These are phyloP conservation scores for Theristicus caerulescens DNA, from an alignment of 2,113 vertebrate genomes.

Conservation along the genomic window DNA sequence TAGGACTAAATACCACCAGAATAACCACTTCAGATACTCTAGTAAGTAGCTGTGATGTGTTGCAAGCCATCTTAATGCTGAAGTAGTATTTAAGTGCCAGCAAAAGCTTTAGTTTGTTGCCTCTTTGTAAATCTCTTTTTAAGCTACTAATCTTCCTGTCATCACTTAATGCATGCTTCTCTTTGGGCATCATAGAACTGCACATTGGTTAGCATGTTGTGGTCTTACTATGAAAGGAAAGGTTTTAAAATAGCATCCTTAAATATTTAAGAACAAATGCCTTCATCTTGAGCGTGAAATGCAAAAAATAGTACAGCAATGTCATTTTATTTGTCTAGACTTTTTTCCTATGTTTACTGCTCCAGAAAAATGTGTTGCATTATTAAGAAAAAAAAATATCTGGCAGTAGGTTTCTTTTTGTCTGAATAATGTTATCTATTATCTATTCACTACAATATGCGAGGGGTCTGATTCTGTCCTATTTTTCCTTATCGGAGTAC, in stretches of 20 bases:
- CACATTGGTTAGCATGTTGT: background rate
- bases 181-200: conserved; percentile 12
- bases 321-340: background rate
- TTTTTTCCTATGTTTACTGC: background rate
- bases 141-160: background rate
- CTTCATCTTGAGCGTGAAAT: background rate
- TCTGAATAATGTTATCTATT: background rate
- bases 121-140: conserved; percentile 24
- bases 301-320: background rate
- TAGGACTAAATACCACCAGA: conserved; percentile 86
- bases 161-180: conserved; percentile 38
- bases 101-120: conserved; percentile 10
- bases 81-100: background rate
- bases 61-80: conserved; percentile 3
- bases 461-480: background rate
- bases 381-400: background rate
- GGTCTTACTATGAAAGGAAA: background rate
- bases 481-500: background rate
- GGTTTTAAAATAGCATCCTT: conserved; percentile 1
- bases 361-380: conserved; percentile 1
- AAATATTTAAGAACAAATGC: conserved; percentile 17
- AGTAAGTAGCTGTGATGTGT: conserved; percentile 74
- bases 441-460: background rate
- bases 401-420: background rate
- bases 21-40: conserved; percentile 71